Evolutionary conservation across 2,113 vertebrate genomes (phyloP), one percentile per base, ranked within the genome.

Genomic region (Heterotis niloticus): DNA sequence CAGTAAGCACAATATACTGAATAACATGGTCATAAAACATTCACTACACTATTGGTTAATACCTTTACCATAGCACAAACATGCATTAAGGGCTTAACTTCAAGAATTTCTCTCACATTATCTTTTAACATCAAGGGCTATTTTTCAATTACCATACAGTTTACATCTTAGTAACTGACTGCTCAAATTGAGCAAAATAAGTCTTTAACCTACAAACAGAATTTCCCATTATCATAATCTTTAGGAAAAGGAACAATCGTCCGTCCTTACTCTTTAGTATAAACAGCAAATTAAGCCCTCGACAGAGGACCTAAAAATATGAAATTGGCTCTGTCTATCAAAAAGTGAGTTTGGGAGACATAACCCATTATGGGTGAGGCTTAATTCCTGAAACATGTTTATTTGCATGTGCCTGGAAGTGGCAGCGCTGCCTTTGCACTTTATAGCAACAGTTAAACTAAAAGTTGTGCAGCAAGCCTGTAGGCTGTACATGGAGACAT

Each of bases 181-280:
- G 84, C 86, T 83, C 83, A 88, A 76, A 84, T 88, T 84, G 81
- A 87, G 84, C 80, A 87, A 84, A 44, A 77, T 82, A 86, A 84
- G 85, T 86, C 18, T 85, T 83, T 82, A 86, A 86, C 84, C 81
- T 83, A 82, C 87, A 88, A 84, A 86, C 78, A 84, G 87, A 89
- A 86, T 90, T 84, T 86, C 80, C 77, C 28, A 73, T 75, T 26
- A 76, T 81, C 62, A 86, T 83, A 84, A 86, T 85, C 83, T 81
- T 82, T 69, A 83, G 81, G 79, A 84, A 85, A 74, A 80, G 85
- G 83, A 89, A n/a, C n/a, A n/a, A n/a, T n/a, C n/a, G 60, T 70
- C 51, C 34, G 7, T 54, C 34, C 67, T 64, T 77, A 20, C 66
- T 77, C n/a, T 52, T 66, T 77, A 67, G 9, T 23, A 77, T 56